Conservation (phyloP, 2,113 vertebrate species). For the Misgurnus anguillicaudatus region DNA sequence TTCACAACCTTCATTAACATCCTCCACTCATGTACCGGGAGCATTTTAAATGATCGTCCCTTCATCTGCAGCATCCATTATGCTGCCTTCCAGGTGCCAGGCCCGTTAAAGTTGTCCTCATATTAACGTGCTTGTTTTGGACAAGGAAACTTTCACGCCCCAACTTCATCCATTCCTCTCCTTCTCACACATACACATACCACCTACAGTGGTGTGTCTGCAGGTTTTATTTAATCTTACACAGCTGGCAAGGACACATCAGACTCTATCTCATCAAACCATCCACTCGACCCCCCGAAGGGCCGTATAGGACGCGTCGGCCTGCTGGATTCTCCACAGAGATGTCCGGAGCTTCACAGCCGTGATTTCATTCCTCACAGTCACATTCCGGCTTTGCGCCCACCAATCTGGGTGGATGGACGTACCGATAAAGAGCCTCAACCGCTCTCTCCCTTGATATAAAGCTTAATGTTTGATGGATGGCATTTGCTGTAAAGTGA, state of each 20-base stretch:
- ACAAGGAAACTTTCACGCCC: conserved; percentile 7
- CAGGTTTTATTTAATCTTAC: conserved; percentile 58
- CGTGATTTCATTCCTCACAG: neutral
- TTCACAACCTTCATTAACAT: conserved; percentile 54
- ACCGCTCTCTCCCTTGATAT: conserved; percentile 59
- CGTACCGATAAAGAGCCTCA: conserved; percentile 48
- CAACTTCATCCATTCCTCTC: neutral
- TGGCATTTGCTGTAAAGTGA: conserved; percentile 72
- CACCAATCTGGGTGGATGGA: conserved; percentile 35
- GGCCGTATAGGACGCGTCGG: conserved; percentile 18
- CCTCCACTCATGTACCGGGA: conserved; percentile 49
- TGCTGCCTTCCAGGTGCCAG: neutral
- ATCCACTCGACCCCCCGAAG: conserved; percentile 22
- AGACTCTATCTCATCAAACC: conserved; percentile 53
- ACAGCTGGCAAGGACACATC: conserved; percentile 57
- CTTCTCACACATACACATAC: conserved; percentile 15
- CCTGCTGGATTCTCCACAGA: conserved; percentile 18
- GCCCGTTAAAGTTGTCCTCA: conserved; percentile 20
- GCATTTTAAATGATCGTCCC: conserved; percentile 49
- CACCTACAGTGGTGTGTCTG: conserved; percentile 17
- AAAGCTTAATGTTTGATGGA: conserved; percentile 75
- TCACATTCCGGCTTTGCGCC: conserved; percentile 22
- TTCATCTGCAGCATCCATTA: conserved; percentile 46
- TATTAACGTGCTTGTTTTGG: conserved; percentile 46
- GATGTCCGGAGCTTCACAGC: conserved; percentile 24